Evolutionary conservation across 2,888 invertebrate species (phyloP).

Genomic region (Prosopocoilus inquinatus): DNA sequence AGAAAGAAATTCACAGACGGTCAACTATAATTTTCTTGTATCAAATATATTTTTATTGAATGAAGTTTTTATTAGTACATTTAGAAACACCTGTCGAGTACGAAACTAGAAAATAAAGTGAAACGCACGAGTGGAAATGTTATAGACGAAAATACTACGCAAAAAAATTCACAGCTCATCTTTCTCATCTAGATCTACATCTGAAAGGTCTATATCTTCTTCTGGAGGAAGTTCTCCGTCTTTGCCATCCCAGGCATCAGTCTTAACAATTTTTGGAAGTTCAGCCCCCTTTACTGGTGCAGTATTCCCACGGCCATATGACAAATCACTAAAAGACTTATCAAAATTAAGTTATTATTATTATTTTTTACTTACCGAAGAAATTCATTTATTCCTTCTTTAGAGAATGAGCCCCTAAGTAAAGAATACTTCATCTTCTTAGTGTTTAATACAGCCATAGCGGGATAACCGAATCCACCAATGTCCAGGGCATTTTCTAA

Average conservation of each 20-base stretch:
- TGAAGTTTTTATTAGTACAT: neutral
- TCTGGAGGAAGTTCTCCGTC: conserved; percentile 83
- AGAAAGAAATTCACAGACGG: neutral
- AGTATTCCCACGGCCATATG: conserved; percentile 89
- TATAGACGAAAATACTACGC: no score
- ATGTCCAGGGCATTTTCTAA: conserved; percentile 90
- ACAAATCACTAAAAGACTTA: conserved; percentile 66
- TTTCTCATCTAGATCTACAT: conserved; percentile 79
- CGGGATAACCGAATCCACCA: conserved; percentile 98
- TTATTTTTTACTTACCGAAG: conserved; percentile 56
- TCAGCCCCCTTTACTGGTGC: conserved; percentile 82
- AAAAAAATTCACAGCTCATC: conserved; percentile 64
- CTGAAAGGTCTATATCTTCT: conserved; percentile 91
- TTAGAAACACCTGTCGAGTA: no score
- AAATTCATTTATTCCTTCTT: conserved; percentile 94
- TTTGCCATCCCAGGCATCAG: conserved; percentile 91
- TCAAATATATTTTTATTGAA: conserved; percentile 13
- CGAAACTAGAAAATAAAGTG: no score
- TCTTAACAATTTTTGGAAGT: conserved; percentile 67
- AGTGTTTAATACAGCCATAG: conserved; percentile 93
- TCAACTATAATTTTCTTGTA: conserved; percentile 2
- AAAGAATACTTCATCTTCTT: conserved; percentile 97
- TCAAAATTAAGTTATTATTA: neutral
- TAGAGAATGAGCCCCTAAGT: conserved; percentile 89
- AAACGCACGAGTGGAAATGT: no score